Conservation (phyloP, 2,888 invertebrate species). For the Microctonus brassicae region DNA sequence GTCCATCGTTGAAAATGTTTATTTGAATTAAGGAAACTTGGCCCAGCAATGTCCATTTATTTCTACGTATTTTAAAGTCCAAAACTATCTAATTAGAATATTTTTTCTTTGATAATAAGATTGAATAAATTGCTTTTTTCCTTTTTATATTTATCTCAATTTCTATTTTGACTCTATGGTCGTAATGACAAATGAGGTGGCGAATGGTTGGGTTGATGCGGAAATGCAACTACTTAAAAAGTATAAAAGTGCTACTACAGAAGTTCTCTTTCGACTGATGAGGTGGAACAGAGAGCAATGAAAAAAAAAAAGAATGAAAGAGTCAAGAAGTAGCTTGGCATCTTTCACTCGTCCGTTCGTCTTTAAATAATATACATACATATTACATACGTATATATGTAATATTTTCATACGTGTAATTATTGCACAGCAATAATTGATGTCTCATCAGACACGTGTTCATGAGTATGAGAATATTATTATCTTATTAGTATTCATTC, state of each 20-base stretch:
- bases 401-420: background rate
- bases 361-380: slow-evolving; percentile 33
- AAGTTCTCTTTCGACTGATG: background rate
- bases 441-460: background rate
- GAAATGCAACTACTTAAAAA: slow-evolving; percentile 23
- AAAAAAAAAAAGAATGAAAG: slow-evolving; percentile 22
- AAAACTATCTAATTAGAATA: no score
- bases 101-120: no score
- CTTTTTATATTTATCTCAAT: background rate
- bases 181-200: background rate
- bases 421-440: background rate
- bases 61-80: background rate
- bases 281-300: slow-evolving; percentile 15
- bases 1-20: slow-evolving; percentile 13
- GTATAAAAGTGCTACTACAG: slow-evolving; percentile 20
- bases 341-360: slow-evolving; percentile 31
- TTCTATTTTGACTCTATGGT: background rate
- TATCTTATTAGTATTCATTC: no score
- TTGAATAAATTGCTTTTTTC: no score
- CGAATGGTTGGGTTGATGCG: background rate
- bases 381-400: background rate
- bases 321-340: slow-evolving; percentile 34
- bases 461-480: background rate
- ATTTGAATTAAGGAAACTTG: slow-evolving; percentile 6
- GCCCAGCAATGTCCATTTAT: slow-evolving; percentile 30